Base-by-base conservation (phyloP, 2,888 invertebrate species). In the Craniophora ligustri region DNA sequence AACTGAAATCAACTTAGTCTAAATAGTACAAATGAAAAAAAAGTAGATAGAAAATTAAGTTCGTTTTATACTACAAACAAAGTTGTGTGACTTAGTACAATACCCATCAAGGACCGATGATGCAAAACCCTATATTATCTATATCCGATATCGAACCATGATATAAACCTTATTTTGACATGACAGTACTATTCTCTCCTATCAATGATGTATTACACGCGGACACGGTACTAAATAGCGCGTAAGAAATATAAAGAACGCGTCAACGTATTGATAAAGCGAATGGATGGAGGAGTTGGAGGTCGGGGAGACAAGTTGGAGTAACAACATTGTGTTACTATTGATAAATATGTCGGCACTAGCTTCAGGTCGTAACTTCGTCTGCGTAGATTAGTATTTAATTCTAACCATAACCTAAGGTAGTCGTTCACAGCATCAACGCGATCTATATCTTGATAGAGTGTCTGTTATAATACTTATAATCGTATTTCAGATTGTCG, bases 61-160 rank as follows among this genome's bases (percentile, higher is more conserved):
- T 32, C 53, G 56, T 47, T 61, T 72, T 53, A 68, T 58, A 65
- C n/a, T n/a, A n/a, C n/a, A n/a, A n/a, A n/a, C 69, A 64, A 57
- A 69, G 63, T 59, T 68, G 39, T 65, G 46, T 69, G 67, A 69
- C 72, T 71, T 30, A 40, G 23, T 8, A 18, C 11, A 21, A 14
- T 13, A 14, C 18, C 11, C 21, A 21, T 21, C 18, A 19, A 56
- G 31, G 31, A 45, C 31, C 31, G 45, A 59, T 73, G 69, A 72
- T 67, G 75, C 61, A 73, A 72, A 47, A n/a, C n/a, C n/a, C n/a
- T n/a, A n/a, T 62, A 39, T 7, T 59, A 61, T 71, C 72, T 71
- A n/a, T 45, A 63, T 59, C 67, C 44, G n/a, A 49, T 50, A 61
- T 54, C 55, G 38, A 36, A 44, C 54, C 46, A 55, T 59, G 46